phyloP scores from a whole-genome alignment of 2,888 invertebrate genomes.

The Heterodera filipjevi region DNA sequence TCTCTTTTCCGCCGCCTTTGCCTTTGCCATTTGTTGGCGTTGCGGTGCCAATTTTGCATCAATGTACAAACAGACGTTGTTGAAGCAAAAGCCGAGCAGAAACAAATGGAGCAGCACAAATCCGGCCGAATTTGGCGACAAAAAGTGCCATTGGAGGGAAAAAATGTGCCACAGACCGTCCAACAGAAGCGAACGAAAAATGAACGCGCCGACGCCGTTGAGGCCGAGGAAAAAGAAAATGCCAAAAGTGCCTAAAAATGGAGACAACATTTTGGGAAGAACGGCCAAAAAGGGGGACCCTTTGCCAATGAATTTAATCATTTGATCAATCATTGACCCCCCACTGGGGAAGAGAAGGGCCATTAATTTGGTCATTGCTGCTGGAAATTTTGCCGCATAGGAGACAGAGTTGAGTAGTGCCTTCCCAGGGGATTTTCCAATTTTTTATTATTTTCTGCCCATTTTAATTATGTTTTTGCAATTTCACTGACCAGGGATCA shows the following conservation, averaged over 20 bases:
- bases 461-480: too few relatives aligned
- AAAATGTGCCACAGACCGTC: conserved; percentile 47
- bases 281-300: too few relatives aligned
- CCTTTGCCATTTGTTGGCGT: background rate
- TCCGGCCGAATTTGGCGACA: conserved; percentile 38
- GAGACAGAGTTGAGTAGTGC: too few relatives aligned
- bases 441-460: too few relatives aligned
- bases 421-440: too few relatives aligned
- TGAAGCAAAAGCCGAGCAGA: conserved; percentile 60
- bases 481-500: conserved; percentile 43
- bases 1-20: background rate
- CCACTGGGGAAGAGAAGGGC: too few relatives aligned
- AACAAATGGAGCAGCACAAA: conserved; percentile 57
- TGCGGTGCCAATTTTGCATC: conserved; percentile 30
- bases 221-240: conserved; percentile 55
- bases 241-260: conserved; percentile 50
- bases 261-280: too few relatives aligned
- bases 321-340: too few relatives aligned
- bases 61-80: conserved; percentile 55
- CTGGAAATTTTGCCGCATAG: too few relatives aligned
- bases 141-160: conserved; percentile 30
- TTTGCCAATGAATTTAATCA: too few relatives aligned
- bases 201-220: conserved; percentile 52
- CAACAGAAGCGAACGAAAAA: conserved; percentile 52
- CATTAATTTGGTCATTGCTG: too few relatives aligned